Conservation (phyloP, 2,113 vertebrate species). For the Rhinichthys klamathensis region DNA sequence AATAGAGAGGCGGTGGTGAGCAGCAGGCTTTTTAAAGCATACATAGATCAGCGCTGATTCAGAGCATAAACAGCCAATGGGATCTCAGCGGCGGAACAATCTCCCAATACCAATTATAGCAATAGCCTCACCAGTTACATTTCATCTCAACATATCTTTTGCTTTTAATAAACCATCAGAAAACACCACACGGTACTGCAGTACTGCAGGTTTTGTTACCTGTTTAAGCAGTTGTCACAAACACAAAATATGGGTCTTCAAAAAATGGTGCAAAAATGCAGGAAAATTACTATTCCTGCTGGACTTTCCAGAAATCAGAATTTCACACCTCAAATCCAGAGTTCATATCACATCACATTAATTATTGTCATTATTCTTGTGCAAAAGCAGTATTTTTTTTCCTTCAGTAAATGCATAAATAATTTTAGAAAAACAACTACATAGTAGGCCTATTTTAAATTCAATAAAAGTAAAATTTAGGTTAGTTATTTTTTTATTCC, state of each 20-base stretch:
- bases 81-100: neutral
- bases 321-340: neutral
- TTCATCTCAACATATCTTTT: neutral
- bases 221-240: slow-evolving; percentile 1
- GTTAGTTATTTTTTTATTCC: neutral
- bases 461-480: neutral
- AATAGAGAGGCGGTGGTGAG: slow-evolving; percentile 31
- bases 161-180: neutral
- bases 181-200: neutral
- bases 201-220: neutral
- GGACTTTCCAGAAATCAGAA: neutral
- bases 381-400: no score
- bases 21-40: slow-evolving; percentile 24
- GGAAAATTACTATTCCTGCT: neutral
- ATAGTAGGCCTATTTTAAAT: neutral
- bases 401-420: neutral
- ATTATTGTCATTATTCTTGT: no score
- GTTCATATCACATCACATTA: no score
- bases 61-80: slow-evolving; percentile 12
- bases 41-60: slow-evolving; percentile 21
- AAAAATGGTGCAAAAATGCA: neutral
- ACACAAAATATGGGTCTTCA: neutral
- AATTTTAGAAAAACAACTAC: neutral
- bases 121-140: slow-evolving; percentile 10
- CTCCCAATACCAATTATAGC: slow-evolving; percentile 17